Base-by-base conservation (phyloP, 1,140 invertebrate species). In the Ceratitis capitata region DNA sequence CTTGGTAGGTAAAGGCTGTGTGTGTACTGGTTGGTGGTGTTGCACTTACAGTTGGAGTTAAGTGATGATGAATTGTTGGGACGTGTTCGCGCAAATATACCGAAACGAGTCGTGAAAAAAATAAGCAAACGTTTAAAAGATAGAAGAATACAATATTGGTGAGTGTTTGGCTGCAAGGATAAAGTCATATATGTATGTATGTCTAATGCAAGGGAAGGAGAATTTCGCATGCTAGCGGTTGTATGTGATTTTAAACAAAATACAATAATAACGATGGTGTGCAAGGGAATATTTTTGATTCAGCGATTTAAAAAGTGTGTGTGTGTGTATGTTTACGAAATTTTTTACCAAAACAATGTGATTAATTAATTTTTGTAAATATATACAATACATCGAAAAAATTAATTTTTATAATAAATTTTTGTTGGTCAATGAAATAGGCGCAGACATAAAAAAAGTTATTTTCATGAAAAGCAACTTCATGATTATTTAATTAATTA, bases 31-130 rank as follows among this genome's bases (percentile, higher is more conserved):
- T 45, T 78, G 42, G 39, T 45, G 42, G 69, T n/a, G 69, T 61
- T 61, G 64, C 14, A 42, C 16, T 39, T 42, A 39, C 32, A 39
- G 39, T 78, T 39, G 69, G 69, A 2, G 45, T n/a, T 2, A 51
- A 83, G 49, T 83, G 47, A 83, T 83, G 82, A 83, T 83, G 82
- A 53, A 83, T 83, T 83, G 49, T 83, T 23, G 45, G 49, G 14
- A 83, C 82, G 82, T 83, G 82, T 53, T 83, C 47, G 14, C 49
- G 82, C 82, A 83, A 83, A 83, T 53, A 53, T 53, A 53, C 7
- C 39, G 32, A 45, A 23, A 26, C 1, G 2, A 78, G 32, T 45
- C 42, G 23, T 12, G 23, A 32, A 35, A 69, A 69, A n/a, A n/a
- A n/a, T n/a, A n/a, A 32, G 9, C 14, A 19, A 78, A 45, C 69